These are phyloP conservation scores for Dicyrtoma fusca DNA, from an alignment of 2,888 invertebrate genomes.

Conservation along the genomic window DNA sequence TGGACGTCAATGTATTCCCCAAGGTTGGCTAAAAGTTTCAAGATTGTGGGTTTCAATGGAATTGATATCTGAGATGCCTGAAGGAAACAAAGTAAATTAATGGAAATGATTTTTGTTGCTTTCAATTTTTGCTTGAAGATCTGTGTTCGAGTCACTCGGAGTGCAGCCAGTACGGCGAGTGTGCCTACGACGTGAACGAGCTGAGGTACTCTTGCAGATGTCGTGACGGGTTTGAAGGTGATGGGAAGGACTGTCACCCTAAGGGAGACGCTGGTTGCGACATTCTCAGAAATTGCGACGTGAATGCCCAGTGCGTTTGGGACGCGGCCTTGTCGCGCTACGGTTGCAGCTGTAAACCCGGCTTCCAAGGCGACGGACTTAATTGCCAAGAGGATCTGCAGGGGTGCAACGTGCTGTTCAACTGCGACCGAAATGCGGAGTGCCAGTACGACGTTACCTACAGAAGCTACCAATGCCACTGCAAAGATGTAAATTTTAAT, in stretches of 20 bases:
- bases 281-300: conserved; percentile 76
- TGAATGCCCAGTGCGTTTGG: conserved; percentile 76
- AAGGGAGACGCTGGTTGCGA: conserved; percentile 64
- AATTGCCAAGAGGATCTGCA: conserved; percentile 46
- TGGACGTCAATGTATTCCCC: conserved; percentile 74
- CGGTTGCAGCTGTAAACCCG: conserved; percentile 71
- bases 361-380: conserved; percentile 59
- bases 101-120: too few species aligned
- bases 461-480: conserved; percentile 74
- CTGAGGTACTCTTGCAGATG: conserved; percentile 49
- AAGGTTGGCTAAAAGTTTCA: conserved; percentile 61
- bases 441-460: conserved; percentile 68
- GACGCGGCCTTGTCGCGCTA: conserved; percentile 67
- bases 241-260: conserved; percentile 57
- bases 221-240: conserved; percentile 58
- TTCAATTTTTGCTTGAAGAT: conserved; percentile 40
- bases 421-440: conserved; percentile 80
- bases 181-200: conserved; percentile 49
- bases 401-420: conserved; percentile 71
- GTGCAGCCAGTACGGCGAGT: conserved; percentile 54
- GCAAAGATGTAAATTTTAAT: conserved; percentile 61
- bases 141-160: conserved; percentile 54
- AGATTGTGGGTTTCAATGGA: neutral
- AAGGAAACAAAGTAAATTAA: neutral
- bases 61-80: neutral